Base-by-base conservation (phyloP, 1,140 invertebrate species). In the Vanessa tameamea region DNA sequence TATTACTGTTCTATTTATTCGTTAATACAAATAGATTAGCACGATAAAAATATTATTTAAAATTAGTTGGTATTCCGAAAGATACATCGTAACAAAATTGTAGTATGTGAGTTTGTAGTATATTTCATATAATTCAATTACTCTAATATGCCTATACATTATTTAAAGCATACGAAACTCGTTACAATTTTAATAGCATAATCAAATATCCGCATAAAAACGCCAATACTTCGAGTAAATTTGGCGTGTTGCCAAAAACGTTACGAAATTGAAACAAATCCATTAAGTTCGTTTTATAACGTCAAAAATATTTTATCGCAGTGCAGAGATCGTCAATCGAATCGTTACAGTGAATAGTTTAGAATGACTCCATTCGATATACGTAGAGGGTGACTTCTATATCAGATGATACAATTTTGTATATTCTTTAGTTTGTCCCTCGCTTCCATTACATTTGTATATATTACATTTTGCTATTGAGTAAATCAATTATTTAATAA, bases 361-460 rank as follows among this genome's bases (percentile, higher is more conserved):
- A 87, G 86, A 89, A 89, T 87, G 86, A 89, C 85, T 91, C 90
- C 88, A 92, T 88, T 88, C 87, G 76, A 88, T 87, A 85, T 90
- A 89, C 83, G 82, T 79, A 68, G 75, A 87, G 87, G 90, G 87
- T 87, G 81, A 80, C 82, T 87, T 78, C 78, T 80, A 86, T 86
- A 83, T 84, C 73, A 77, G 61, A 82, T 81, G 78, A 80, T 80
- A 79, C 57, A 43, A 64, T 59, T 71, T 63, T 65, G 64, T 75
- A 80, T 78, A 77, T 78, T 80, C 76, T 79, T 57, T 72, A 48
- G 74, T 76, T 48, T 70, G 75, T 81, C 79, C 81, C 78, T 81
- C 78, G 73, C 78, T 78, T 79, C 20, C 82, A 84, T 84, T 85
- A 81, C 75, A 84, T 84, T 86, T 85, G 81, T 83, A 82, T 78